Percentiles rank a stretch among this genome's conserved stretches.
phyloP scores from a whole-genome alignment of 1,140 invertebrate species.

The Ceratina australensis region DNA sequence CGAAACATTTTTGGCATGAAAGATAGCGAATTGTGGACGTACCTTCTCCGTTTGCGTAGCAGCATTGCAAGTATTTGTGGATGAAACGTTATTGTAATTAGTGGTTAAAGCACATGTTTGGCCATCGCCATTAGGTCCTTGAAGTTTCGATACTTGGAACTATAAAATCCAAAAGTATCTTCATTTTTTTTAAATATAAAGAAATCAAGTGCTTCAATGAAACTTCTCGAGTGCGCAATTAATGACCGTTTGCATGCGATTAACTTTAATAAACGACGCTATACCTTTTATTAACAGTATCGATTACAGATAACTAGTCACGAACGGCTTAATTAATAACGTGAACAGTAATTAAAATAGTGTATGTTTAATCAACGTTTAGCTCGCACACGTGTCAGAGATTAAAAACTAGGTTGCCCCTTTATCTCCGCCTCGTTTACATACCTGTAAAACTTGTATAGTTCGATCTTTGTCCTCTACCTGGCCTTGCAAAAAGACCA shows the following conservation, averaged over 20 bases:
- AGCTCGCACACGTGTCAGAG: too few species aligned
- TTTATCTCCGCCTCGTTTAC: constrained; percentile 55
- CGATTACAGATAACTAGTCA: too few species aligned
- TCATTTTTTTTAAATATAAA: too few species aligned
- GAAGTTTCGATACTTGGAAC: constrained; percentile 75
- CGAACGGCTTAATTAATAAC: too few species aligned
- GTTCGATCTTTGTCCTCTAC: constrained; percentile 86
- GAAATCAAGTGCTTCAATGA: background rate
- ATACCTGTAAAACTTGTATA: constrained; percentile 84
- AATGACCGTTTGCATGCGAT: background rate
- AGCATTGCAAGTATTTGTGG: constrained; percentile 80
- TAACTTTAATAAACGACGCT: too few species aligned
- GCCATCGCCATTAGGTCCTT: constrained; percentile 69
- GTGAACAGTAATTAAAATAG: too few species aligned
- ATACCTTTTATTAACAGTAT: too few species aligned
- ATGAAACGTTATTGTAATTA: constrained; percentile 54
- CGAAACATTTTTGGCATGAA: background rate
- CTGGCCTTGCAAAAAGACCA: constrained; percentile 88
- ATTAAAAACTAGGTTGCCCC: too few species aligned
- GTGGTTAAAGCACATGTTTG: constrained; percentile 56
- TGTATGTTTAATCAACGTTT: too few species aligned
- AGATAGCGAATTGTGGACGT: constrained; percentile 40
- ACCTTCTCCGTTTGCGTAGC: constrained; percentile 88
- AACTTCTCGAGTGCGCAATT: background rate
- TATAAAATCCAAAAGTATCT: constrained; percentile 51